Evolutionary conservation across 2,113 vertebrate species (phyloP), one percentile per base, ranked within the genome.

Genomic region (Serilophus lunatus): DNA sequence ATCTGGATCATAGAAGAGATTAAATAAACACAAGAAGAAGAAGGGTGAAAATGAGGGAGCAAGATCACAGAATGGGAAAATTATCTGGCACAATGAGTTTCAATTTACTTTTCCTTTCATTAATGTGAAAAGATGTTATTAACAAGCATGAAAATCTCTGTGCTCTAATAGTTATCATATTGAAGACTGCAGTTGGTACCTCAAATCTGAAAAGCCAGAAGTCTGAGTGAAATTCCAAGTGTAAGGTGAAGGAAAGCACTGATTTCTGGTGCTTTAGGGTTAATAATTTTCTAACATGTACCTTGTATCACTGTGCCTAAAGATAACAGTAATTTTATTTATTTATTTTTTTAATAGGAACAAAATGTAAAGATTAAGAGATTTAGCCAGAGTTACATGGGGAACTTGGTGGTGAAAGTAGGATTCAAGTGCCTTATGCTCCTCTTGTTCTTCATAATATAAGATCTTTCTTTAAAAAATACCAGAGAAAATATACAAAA

Each of bases 31-130:
- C 18, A 72, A 19, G 36, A 69, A 56, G 44, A 81, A 59, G 50
- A 74, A 78, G 20, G 16, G 42, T 74, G 33, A 90, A 80, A 95
- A 93, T 92, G 47, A 90, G 13, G 33, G 33, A 72, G 10, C 45
- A 70, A 87, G 29, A 76, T 70, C 42, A 68, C 56, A 92, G 81
- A 88, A 92, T 83, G 31, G 86, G 59, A 86, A 88, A 91, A 92
- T 84, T 74, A 53, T 82, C 65, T 83, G 81, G 53, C 40, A 92
- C n/a, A 56, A 84, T 78, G 44, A 78, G n/a, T 69, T 92, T 93
- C 49, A 84, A 78, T 91, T 93, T 68, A 86, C 13, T 86, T 95
- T 84, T 76, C 53, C 14, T 15, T 86, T 42, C 61, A 42, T 82
- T 85, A 76, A 92, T 57, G 45, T 53, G 60, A 82, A 75, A 92